A percentile compares a stretch with the other conserved stretches of the same genome.
Evolutionary conservation across 2,797 vertebrate species (phyloP).

Genomic region (Champsocephalus esox): DNA sequence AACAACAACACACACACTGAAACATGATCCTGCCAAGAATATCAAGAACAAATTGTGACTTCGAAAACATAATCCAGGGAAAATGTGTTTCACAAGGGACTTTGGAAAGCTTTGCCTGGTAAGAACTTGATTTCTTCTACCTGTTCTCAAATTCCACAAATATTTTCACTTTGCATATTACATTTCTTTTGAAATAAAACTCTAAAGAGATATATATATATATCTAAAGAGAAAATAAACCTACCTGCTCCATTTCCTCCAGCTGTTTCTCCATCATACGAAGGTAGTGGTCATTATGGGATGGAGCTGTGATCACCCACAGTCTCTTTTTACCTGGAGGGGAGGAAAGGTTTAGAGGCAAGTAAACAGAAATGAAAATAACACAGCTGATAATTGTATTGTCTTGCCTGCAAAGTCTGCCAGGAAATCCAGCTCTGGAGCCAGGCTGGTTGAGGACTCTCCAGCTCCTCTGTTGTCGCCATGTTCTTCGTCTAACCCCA

Average conservation of each 20-base stretch:
- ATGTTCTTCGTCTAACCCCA: conserved; percentile 53
- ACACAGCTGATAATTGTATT: conserved; percentile 1
- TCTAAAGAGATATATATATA: neutral
- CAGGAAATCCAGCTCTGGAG: conserved; percentile 80
- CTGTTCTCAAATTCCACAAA: too few species aligned
- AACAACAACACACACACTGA: too few species aligned
- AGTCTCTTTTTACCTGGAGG: conserved; percentile 81
- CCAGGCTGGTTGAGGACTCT: conserved; percentile 47
- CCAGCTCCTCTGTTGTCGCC: conserved; percentile 41
- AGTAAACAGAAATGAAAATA: neutral
- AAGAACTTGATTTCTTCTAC: too few species aligned
- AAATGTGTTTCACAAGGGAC: too few species aligned
- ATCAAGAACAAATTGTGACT: too few species aligned
- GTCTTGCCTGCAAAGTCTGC: conserved; percentile 79
- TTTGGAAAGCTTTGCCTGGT: too few species aligned
- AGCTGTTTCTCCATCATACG: conserved; percentile 88
- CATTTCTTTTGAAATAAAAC: too few species aligned
- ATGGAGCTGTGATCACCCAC: conserved; percentile 86
- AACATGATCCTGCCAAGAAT: too few species aligned
- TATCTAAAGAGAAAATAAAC: neutral
- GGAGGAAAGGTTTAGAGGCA: neutral
- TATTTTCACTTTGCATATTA: neutral
- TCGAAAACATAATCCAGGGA: too few species aligned
- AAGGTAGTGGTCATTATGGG: conserved; percentile 82
- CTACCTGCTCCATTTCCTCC: conserved; percentile 79